phyloP scores from a whole-genome alignment of 2,797 vertebrate species.

The Sebastes trivittatus region DNA sequence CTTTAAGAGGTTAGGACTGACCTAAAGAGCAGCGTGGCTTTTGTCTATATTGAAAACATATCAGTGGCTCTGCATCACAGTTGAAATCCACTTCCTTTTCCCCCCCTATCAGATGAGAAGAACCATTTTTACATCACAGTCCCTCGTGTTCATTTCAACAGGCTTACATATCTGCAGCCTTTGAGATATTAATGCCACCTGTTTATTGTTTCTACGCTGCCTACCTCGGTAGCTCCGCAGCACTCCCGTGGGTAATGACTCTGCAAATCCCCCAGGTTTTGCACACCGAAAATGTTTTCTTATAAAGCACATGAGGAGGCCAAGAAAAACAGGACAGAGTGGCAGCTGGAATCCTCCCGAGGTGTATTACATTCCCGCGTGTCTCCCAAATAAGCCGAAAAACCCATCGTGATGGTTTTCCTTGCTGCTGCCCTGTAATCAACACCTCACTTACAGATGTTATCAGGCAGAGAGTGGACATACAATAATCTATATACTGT shows the following conservation, averaged over 20 bases:
- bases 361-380: conserved; percentile 23
- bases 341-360: conserved; percentile 25
- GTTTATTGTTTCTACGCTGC: conserved; percentile 47
- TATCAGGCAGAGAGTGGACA: not conserved
- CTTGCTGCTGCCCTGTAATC: not conserved
- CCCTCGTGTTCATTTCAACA: conserved; percentile 22
- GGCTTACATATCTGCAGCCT: conserved; percentile 15
- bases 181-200: conserved; percentile 29
- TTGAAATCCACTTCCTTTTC: not conserved
- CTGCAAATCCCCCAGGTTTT: conserved; percentile 40
- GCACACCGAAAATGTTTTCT: conserved; percentile 51
- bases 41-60: not conserved
- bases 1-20: not conserved
- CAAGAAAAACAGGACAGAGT: conserved; percentile 49
- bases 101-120: not conserved
- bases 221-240: conserved; percentile 10
- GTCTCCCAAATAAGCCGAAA: conserved; percentile 4
- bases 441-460: conserved; percentile 3
- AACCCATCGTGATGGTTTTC: not conserved
- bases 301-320: conserved; percentile 42
- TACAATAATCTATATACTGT: not conserved
- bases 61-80: not conserved
- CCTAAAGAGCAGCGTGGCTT: not conserved
- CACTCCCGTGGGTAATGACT: conserved; percentile 11
- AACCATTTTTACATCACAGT: not conserved